A percentile compares a stretch with the other conserved stretches of the same genome.
phyloP scores from a whole-genome alignment of 2,113 vertebrate species.

The Scolopax mira region DNA sequence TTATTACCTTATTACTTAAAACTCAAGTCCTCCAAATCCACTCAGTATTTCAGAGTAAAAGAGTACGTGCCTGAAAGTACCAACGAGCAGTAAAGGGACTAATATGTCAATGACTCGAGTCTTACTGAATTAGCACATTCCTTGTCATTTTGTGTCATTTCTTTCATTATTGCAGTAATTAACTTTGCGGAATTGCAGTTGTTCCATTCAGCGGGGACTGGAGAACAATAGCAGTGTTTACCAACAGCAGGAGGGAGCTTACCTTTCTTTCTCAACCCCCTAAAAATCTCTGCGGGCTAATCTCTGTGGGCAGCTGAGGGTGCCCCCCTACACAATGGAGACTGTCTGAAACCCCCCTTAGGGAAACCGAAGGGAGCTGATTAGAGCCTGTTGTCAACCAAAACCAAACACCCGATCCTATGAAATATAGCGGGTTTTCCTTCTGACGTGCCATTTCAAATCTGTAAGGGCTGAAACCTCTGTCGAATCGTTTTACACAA shows the following conservation, averaged over 20 bases:
- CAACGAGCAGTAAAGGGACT: slow-evolving; percentile 25
- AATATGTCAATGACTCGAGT: slow-evolving; percentile 25
- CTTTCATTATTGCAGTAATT: slow-evolving; percentile 67
- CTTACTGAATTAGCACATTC: slow-evolving; percentile 57
- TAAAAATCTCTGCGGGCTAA: slow-evolving; percentile 56
- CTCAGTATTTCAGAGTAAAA: background rate
- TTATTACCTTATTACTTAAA: background rate
- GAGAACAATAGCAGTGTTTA: slow-evolving; percentile 71
- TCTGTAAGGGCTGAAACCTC: background rate
- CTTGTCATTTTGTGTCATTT: slow-evolving; percentile 40
- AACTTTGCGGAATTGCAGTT: slow-evolving; percentile 51
- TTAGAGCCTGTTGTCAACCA: slow-evolving; percentile 22
- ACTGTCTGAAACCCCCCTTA: slow-evolving; percentile 11
- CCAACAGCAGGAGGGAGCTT: slow-evolving; percentile 54
- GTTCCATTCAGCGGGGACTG: slow-evolving; percentile 36
- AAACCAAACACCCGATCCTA: slow-evolving; percentile 11
- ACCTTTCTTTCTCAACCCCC: slow-evolving; percentile 64
- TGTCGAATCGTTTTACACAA: background rate
- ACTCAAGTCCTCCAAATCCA: background rate
- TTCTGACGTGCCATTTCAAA: background rate
- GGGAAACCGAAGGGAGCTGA: background rate
- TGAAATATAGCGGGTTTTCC: background rate
- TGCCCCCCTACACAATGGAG: slow-evolving; percentile 48
- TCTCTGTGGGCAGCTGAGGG: slow-evolving; percentile 1
- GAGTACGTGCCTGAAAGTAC: slow-evolving; percentile 20